phyloP scores from a whole-genome alignment of 2,113 vertebrate species.

The Malaclemys terrapin region DNA sequence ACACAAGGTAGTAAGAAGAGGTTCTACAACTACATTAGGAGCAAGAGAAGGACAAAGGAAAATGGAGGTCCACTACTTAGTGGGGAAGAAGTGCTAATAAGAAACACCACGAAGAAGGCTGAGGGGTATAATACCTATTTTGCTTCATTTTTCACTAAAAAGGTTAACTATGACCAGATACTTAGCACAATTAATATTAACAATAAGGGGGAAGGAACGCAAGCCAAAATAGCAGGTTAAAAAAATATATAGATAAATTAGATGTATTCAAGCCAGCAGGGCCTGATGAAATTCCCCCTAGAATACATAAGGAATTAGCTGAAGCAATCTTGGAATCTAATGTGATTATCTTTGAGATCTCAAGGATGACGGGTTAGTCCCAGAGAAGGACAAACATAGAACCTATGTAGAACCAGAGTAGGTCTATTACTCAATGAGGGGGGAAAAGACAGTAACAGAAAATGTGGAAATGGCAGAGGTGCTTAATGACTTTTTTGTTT shows the following conservation, averaged over 20 bases:
- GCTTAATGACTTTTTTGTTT: no score
- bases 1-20: not conserved
- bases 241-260: no score
- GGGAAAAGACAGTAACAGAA: no score
- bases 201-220: no score
- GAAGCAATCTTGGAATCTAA: not conserved
- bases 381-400: not conserved
- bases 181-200: not conserved
- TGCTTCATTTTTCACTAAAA: not conserved
- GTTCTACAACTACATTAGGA: not conserved
- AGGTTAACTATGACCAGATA: not conserved
- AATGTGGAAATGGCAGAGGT: no score
- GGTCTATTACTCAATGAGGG: no score
- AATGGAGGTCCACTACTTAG: not conserved
- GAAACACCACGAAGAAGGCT: not conserved
- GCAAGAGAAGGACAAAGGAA: not conserved
- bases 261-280: not conserved
- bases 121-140: not conserved
- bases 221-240: no score
- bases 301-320: not conserved
- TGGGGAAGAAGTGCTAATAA: not conserved
- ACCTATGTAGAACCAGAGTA: not conserved
- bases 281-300: not conserved
- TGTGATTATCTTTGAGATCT: not conserved
- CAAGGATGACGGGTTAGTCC: not conserved